Evolutionary conservation across 2,113 vertebrate species (phyloP).

Genomic region (Panthera leo): DNA sequence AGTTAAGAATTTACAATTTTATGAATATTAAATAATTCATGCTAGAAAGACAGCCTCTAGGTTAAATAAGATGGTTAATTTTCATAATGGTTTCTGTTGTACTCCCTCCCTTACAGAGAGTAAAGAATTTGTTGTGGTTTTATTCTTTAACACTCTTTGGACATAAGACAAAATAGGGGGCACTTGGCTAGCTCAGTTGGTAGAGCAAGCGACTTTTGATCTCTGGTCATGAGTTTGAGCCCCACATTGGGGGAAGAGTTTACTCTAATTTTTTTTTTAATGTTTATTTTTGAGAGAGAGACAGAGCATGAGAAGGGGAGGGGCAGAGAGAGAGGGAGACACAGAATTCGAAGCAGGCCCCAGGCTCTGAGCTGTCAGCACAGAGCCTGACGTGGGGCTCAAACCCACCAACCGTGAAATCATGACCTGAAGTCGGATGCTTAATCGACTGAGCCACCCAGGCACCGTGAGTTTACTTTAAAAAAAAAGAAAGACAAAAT

Average conservation of each 20-base stretch:
- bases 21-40: background rate
- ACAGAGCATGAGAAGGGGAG: too few relatives aligned
- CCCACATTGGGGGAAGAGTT: background rate
- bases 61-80: background rate
- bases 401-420: too few relatives aligned
- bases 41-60: background rate
- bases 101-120: background rate
- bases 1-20: background rate
- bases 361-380: too few relatives aligned
- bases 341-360: too few relatives aligned
- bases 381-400: too few relatives aligned
- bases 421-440: too few relatives aligned
- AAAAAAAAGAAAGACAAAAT: background rate
- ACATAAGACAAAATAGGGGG: background rate
- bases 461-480: background rate
- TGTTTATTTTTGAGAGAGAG: too few relatives aligned
- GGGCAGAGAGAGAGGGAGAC: too few relatives aligned
- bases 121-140: conserved; percentile 6
- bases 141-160: background rate
- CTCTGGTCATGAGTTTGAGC: background rate
- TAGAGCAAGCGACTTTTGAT: background rate
- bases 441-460: too few relatives aligned
- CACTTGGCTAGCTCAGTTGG: background rate
- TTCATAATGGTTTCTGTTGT: background rate
- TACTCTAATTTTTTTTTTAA: background rate